A percentile compares a stretch with the other conserved stretches of the same genome.
These are phyloP conservation scores for Smutsia temminckii DNA, from an alignment of 2,797 vertebrate genomes.

Conservation along the genomic window DNA sequence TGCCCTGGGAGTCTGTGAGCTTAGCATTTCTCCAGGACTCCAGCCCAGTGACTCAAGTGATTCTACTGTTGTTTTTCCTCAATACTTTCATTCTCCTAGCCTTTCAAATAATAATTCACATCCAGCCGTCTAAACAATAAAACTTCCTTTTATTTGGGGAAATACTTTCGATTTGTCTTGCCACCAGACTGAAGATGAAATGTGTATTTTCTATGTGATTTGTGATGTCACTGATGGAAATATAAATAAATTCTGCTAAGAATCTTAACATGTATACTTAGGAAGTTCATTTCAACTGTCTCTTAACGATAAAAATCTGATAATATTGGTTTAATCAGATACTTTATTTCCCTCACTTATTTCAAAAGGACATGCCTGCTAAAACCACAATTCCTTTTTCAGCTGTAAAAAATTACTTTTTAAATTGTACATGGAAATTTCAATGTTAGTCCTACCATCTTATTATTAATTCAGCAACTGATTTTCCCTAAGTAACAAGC, in stretches of 20 bases:
- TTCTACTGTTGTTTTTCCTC: not conserved
- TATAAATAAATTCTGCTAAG: not conserved
- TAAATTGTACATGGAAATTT: not conserved
- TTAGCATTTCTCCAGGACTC: not conserved
- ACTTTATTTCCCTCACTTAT: not conserved
- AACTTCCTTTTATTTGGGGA: not conserved
- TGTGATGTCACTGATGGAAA: not conserved
- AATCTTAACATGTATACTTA: not conserved
- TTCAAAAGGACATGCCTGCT: not conserved
- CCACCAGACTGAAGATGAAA: not conserved
- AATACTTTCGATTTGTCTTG: not conserved
- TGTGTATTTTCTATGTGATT: constrained; percentile 2
- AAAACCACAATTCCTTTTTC: not conserved
- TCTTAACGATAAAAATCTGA: constrained; percentile 14
- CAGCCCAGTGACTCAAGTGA: not conserved
- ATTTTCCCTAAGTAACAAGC: not conserved
- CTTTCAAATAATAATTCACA: not conserved
- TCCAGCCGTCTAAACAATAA: not conserved
- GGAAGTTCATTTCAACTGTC: constrained; percentile 26
- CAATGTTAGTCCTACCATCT: not conserved
- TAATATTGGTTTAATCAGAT: constrained; percentile 14
- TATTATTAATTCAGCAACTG: not conserved
- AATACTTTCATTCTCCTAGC: not conserved
- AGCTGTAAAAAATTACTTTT: not conserved
- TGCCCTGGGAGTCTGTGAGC: not conserved